These are phyloP conservation scores for Glyptemys insculpta DNA, from an alignment of 2,797 vertebrate genomes.

Conservation along the genomic window DNA sequence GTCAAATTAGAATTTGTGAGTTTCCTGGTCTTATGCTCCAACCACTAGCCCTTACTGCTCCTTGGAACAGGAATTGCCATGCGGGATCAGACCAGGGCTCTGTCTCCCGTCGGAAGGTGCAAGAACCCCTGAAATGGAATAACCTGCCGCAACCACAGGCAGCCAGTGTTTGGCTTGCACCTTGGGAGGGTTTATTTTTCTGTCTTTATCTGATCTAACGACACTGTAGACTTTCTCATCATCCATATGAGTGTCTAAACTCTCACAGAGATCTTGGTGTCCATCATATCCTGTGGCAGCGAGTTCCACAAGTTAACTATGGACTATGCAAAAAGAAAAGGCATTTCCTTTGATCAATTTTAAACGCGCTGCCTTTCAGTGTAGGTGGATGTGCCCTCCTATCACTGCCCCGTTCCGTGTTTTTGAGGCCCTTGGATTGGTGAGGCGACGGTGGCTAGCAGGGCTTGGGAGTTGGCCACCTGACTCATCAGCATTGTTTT, in stretches of 20 bases:
- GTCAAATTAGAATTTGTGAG: neutral
- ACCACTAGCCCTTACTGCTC: neutral
- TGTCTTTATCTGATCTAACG: neutral
- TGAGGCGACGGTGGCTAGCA: neutral
- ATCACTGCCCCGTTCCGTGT: accelerated
- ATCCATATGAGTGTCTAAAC: neutral
- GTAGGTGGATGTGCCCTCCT: neutral
- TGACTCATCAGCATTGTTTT: neutral
- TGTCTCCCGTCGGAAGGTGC: neutral
- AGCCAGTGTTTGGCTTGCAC: neutral
- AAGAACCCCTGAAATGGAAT: neutral
- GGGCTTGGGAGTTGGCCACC: neutral
- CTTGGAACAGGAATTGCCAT: neutral
- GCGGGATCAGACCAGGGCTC: neutral
- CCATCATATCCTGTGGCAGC: neutral
- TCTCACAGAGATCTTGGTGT: neutral
- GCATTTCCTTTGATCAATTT: no score
- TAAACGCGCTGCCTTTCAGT: neutral
- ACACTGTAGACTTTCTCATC: neutral
- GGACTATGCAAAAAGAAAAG: neutral
- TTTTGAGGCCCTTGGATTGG: neutral
- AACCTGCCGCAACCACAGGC: neutral
- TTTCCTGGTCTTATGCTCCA: neutral
- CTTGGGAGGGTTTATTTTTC: neutral
- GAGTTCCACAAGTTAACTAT: neutral